Conservation (phyloP, 2,888 invertebrate genomes). For the Aleiodes alternator region DNA sequence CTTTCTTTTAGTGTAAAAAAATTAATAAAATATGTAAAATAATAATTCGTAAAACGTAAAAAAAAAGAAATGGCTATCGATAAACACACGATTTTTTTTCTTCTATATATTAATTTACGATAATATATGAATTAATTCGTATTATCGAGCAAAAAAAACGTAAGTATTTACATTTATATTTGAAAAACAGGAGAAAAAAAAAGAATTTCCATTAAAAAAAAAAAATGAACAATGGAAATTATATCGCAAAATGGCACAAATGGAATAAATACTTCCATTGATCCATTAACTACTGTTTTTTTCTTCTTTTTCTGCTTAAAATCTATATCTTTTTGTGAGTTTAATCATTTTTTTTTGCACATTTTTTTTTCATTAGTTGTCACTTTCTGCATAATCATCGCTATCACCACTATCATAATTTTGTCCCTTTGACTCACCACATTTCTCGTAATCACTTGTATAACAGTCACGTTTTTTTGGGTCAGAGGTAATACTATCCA, state of each 20-base stretch:
- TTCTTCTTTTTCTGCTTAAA: slow-evolving; percentile 2
- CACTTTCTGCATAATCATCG: slow-evolving; percentile 73
- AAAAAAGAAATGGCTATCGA: slow-evolving; percentile 19
- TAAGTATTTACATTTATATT: slow-evolving; percentile 8
- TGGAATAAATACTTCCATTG: slow-evolving; percentile 26
- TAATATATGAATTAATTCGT: slow-evolving; percentile 8
- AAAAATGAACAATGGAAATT: slow-evolving; percentile 6
- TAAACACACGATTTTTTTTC: neutral
- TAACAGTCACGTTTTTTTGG: slow-evolving; percentile 37
- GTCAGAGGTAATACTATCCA: slow-evolving; percentile 77
- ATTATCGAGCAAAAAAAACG: slow-evolving; percentile 25
- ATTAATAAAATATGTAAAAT: slow-evolving; percentile 27
- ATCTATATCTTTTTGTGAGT: neutral
- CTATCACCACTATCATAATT: slow-evolving; percentile 72
- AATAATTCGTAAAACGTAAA: slow-evolving; percentile 21
- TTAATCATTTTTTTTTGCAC: slow-evolving; percentile 2
- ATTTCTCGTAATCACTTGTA: slow-evolving; percentile 36
- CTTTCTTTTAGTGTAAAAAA: slow-evolving; percentile 17
- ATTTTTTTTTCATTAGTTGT: slow-evolving; percentile 62
- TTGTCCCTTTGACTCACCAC: slow-evolving; percentile 59
- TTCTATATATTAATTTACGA: too few species aligned
- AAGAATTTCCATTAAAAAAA: neutral
- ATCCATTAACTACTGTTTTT: slow-evolving; percentile 2
- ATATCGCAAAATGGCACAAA: slow-evolving; percentile 7
- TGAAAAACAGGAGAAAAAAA: neutral